Percentiles rank a stretch among this genome's conserved stretches.
Conservation (phyloP, 2,797 vertebrate species). For the Toxotes lorentzi region DNA sequence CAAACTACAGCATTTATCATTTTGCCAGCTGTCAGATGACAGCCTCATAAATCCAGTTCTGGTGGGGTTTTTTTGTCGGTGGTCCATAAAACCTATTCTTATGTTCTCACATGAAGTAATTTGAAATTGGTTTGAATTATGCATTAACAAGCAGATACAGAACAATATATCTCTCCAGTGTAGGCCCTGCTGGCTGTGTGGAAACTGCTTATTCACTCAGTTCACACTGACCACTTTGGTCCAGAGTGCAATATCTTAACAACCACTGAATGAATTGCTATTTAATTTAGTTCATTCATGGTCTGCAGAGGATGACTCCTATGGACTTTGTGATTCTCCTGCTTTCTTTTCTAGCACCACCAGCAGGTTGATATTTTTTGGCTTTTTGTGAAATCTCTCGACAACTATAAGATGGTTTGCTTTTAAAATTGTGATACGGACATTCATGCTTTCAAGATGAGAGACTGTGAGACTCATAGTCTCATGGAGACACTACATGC, state of each 20-base stretch:
- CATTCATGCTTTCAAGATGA: background rate
- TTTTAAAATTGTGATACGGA: background rate
- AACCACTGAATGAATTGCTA: background rate
- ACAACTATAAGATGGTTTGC: background rate
- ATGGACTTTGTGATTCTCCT: background rate
- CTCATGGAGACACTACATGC: too few relatives aligned
- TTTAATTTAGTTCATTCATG: background rate
- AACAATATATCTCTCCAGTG: background rate
- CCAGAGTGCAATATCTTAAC: too few relatives aligned
- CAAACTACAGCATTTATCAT: constrained; percentile 35
- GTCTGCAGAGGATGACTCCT: background rate
- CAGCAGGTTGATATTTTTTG: background rate
- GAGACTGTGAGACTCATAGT: background rate
- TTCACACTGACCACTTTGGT: background rate
- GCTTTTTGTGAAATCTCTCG: background rate
- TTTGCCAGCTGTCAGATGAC: constrained; percentile 1
- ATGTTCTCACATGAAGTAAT: background rate
- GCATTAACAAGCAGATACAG: background rate
- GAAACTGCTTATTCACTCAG: background rate
- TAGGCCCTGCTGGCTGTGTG: background rate
- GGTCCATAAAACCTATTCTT: constrained; percentile 5
- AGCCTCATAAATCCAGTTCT: constrained; percentile 38
- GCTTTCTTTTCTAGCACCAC: background rate
- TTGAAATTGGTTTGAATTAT: constrained; percentile 25
- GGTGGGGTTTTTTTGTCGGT: background rate